Percentiles rank a stretch among this genome's conserved stretches.
These are phyloP conservation scores for Dascyllus trimaculatus DNA, from an alignment of 2,113 vertebrate species.

Conservation along the genomic window DNA sequence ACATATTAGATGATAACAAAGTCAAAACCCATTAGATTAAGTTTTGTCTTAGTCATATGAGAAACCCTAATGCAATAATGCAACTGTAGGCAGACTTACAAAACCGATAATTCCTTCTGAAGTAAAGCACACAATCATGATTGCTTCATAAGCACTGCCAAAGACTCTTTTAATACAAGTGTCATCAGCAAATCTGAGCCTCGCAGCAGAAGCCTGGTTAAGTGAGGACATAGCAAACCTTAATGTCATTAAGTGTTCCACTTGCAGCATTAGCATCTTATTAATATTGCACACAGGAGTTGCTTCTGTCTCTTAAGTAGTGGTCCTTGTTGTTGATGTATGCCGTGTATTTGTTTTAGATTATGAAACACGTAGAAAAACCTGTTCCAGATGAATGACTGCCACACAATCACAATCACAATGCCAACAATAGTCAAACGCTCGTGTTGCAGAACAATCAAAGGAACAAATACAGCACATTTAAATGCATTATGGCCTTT, in stretches of 20 bases:
- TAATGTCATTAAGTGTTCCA: conserved; percentile 42
- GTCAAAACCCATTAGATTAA: conserved; percentile 6
- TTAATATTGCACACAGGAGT: conserved; percentile 48
- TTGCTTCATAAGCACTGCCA: conserved; percentile 20
- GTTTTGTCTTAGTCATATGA: conserved; percentile 8
- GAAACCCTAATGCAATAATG: conserved; percentile 19
- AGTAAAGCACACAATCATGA: conserved; percentile 1
- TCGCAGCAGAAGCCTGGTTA: conserved; percentile 31
- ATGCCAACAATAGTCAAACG: conserved; percentile 13
- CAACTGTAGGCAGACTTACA: conserved; percentile 28
- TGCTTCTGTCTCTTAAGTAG: conserved; percentile 15
- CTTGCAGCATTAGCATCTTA: conserved; percentile 51
- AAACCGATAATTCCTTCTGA: conserved; percentile 30
- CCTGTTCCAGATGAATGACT: background rate
- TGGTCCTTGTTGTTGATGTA: conserved; percentile 11
- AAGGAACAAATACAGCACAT: background rate
- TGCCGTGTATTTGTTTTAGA: conserved; percentile 17
- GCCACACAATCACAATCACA: background rate
- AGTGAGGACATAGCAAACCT: conserved; percentile 9
- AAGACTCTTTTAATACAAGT: conserved; percentile 13
- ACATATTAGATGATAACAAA: background rate
- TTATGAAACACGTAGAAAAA: conserved; percentile 22
- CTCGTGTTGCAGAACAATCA: conserved; percentile 10
- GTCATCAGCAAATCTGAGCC: conserved; percentile 13
- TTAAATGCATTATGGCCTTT: background rate